Evolutionary conservation across 2,888 invertebrate species (phyloP).

Genomic region (Watsonalla cultraria): DNA sequence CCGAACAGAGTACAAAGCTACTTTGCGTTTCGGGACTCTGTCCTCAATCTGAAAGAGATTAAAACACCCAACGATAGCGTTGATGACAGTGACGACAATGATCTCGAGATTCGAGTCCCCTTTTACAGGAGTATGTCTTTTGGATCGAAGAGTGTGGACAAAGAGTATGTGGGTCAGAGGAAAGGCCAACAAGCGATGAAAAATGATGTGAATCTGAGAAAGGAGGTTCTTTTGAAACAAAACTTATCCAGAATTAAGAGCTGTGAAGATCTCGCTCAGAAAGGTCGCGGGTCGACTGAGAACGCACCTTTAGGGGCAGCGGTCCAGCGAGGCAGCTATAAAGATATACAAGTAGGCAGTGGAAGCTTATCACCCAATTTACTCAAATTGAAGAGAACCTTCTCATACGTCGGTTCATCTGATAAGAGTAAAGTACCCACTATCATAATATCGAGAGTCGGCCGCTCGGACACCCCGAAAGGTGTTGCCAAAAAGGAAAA

Average conservation of each 20-base stretch:
- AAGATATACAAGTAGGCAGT: not conserved
- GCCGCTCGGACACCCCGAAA: slow-evolving; percentile 13
- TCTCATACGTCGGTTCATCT: slow-evolving; percentile 15
- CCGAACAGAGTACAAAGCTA: slow-evolving; percentile 40
- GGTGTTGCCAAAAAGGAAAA: slow-evolving; percentile 45
- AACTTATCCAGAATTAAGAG: slow-evolving; percentile 42
- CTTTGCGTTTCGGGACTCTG: slow-evolving; percentile 27
- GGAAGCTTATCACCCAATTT: not conserved
- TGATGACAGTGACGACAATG: slow-evolving; percentile 25
- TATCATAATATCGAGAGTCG: slow-evolving; percentile 30
- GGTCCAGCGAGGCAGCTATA: slow-evolving; percentile 9
- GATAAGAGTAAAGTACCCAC: slow-evolving; percentile 25
- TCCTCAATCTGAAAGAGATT: slow-evolving; percentile 27
- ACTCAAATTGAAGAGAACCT: slow-evolving; percentile 5
- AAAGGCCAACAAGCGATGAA: slow-evolving; percentile 39
- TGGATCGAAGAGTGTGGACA: slow-evolving; percentile 22
- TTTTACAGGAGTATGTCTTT: slow-evolving; percentile 42
- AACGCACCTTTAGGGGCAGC: slow-evolving; percentile 9
- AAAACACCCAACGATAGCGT: slow-evolving; percentile 5
- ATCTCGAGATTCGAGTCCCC: slow-evolving; percentile 22
- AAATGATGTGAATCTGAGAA: slow-evolving; percentile 44
- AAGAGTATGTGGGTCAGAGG: slow-evolving; percentile 33
- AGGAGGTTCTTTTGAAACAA: slow-evolving; percentile 46
- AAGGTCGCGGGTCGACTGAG: slow-evolving; percentile 18
- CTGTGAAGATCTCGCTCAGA: slow-evolving; percentile 36